Evolutionary conservation across 2,113 vertebrate genomes (phyloP), one percentile per base, ranked within the genome.

Genomic region (Limanda limanda): DNA sequence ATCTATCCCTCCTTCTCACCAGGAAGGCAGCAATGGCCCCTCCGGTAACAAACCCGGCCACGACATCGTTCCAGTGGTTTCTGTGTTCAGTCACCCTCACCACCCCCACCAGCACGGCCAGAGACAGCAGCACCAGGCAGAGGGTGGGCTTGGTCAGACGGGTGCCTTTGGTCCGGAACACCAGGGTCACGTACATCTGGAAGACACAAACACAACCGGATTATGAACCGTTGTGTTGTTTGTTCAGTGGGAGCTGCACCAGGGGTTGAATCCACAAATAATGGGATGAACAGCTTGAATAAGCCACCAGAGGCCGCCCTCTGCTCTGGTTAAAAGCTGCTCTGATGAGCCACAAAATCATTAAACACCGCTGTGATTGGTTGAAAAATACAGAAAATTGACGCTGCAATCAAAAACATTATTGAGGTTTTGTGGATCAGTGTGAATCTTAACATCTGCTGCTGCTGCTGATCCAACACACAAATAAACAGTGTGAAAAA

Each of bases 151-250:
- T 97, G 64, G 95, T 95, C 81, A 97, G 90, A 18, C 96, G 95
- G 10, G 96, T 96, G 56, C 96, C 97, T 91, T 97, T 97, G 69
- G 96, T 95, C 35, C 86, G 90, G 87, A 96, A 96, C 51, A 96
- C 93, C 56, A 96, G 91, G 0, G 96, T 97, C 76, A 98, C 93
- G 7, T 98, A 98, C 96, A 98, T 97, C 97, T 98, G 91, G 11
- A 21, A 65, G 51, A 65, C 21, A 76, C 15, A 82, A 42, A 81
- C 4, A 58, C 4, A 65, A 17, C 5, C 42, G 5, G 31, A 75
- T 51, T 65, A 18, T n/a, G 10, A 20, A 18, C 31, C 31, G 21
- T 18, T 12, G 20, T 10, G 20, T 51, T 14, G 37, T 51, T 51
- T 51, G 18, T 51, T 51, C 47, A 18, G 5, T 6, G 47, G 18